These are phyloP conservation scores for Lepus oiostolus DNA, from an alignment of 2,797 vertebrate genomes.

Conservation along the genomic window DNA sequence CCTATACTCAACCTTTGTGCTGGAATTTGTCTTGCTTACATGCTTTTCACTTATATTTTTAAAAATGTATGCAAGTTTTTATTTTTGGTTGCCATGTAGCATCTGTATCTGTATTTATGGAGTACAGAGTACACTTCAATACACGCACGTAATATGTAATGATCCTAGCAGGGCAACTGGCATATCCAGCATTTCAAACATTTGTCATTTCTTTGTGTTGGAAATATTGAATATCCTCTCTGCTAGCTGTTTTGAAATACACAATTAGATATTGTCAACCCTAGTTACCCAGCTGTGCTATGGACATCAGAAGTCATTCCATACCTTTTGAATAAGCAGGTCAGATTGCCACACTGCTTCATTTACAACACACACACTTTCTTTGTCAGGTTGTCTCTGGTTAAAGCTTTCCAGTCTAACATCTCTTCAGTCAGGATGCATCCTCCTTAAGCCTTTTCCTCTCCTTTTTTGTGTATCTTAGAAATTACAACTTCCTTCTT, in stretches of 20 bases:
- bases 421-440: not conserved
- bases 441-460: not conserved
- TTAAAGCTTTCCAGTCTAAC: not conserved
- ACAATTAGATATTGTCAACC: no score
- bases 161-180: no score
- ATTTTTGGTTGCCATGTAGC: no score
- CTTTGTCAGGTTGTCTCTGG: not conserved
- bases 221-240: no score
- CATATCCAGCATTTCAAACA: no score
- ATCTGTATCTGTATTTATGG: no score
- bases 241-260: no score
- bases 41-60: not conserved
- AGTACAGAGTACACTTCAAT: no score
- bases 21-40: not conserved
- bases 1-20: fast-evolving
- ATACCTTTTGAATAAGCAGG: not conserved
- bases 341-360: fast-evolving
- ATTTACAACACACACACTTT: not conserved
- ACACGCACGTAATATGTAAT: no score
- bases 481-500: not conserved
- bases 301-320: not conserved
- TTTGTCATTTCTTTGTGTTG: no score
- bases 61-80: no score
- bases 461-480: not conserved
- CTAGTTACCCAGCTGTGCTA: no score